Base-by-base conservation (phyloP, 37 sponge, comb jelly and placozoan genomes). In the Bolinopsis microptera region DNA sequence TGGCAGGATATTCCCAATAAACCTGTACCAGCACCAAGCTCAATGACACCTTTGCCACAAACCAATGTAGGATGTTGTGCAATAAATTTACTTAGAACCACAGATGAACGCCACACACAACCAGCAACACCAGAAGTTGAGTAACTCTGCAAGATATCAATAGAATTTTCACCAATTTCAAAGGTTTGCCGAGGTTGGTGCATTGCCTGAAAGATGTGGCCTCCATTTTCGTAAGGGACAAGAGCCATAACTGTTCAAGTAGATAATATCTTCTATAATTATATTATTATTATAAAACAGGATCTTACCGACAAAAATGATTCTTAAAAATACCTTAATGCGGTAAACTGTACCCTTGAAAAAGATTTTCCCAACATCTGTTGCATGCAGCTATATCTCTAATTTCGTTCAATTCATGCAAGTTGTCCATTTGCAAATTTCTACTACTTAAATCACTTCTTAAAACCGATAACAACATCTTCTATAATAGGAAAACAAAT, bases 11-110 rank as follows among this genome's bases (percentile, higher is more conserved):
- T 93, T 75, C 96, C 95, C 3, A 94, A 94, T 32, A 96, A 35
- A 0, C 96, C 96, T 35, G 96, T 96, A 0, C 96, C 96, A 69
- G 95, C 93, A 24, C 96, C 96, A 9, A 96, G 92, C 36, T 96
- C 96, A 92, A 96, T 93, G 38, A 96, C 94, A 0, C 93, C 68
- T 67, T 75, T 75, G 0, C 83, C 94, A 27, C 27, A 0, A 38
- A 94, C 41, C 13, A 48, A 48, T 48, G 13, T 18, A 48, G 61
- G 61, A 48, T 48, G 13, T 18, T 48, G 5, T 18, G 61, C 61
- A 48, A 48, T 18, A 48, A 18, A 48, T 48, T 48, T 48, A 48
- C 61, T 48, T 18, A 48, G 61, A 18, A 48, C 61, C 61, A 48
- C 61, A 48, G 61, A 48, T 48, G 61, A 48, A 48, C 61, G 61